Evolutionary conservation across 1,140 invertebrate genomes (phyloP).

Genomic region (Drosophila santomea): DNA sequence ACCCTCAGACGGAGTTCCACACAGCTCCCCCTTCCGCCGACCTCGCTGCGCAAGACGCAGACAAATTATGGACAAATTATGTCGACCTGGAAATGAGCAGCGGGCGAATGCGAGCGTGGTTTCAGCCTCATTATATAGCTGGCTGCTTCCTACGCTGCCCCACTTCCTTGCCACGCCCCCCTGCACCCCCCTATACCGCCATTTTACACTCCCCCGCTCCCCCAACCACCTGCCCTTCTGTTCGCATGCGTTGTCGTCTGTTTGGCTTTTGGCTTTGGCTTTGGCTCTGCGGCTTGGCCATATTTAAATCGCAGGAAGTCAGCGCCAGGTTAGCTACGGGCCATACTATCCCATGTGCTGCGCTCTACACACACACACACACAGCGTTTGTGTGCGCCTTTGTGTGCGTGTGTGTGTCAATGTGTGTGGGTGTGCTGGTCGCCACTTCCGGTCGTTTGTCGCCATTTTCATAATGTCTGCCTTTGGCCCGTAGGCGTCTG

Average conservation of each 20-base stretch:
- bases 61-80: slow-evolving; percentile 83
- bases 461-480: slow-evolving; percentile 76
- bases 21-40: not conserved
- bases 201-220: not conserved
- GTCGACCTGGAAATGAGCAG: slow-evolving; percentile 81
- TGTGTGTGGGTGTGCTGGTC: slow-evolving; percentile 38
- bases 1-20: slow-evolving; percentile 44
- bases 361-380: not conserved
- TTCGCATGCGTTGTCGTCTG: slow-evolving; percentile 70
- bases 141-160: slow-evolving; percentile 31
- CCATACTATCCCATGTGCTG: slow-evolving; percentile 52
- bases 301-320: slow-evolving; percentile 79
- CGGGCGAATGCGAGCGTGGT: slow-evolving; percentile 52
- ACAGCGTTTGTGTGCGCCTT: slow-evolving; percentile 13
- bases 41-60: slow-evolving; percentile 55
- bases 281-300: slow-evolving; percentile 59
- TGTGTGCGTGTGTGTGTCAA: slow-evolving; percentile 9
- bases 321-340: slow-evolving; percentile 60
- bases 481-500: slow-evolving; percentile 59
- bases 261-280: slow-evolving; percentile 70
- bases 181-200: not conserved
- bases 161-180: not conserved
- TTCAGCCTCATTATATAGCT: slow-evolving; percentile 74
- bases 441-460: slow-evolving; percentile 79
- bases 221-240: slow-evolving; percentile 13